Conservation (phyloP, 2,888 invertebrate species). For the Oligia strigilis region DNA sequence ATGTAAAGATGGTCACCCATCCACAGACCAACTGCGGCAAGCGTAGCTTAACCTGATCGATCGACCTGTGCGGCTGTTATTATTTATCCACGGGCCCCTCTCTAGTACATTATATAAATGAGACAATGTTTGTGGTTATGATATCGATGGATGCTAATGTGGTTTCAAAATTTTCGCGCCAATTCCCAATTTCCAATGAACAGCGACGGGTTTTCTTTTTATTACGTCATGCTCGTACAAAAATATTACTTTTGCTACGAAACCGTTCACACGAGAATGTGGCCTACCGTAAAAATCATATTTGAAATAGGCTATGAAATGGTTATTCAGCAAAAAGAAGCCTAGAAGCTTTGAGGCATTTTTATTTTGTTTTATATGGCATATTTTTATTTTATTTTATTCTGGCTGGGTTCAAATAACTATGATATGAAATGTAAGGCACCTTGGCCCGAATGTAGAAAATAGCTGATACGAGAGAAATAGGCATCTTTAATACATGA, state of each 20-base stretch:
- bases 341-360: slow-evolving; percentile 50
- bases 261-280: slow-evolving; percentile 64
- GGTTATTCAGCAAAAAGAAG: slow-evolving; percentile 67
- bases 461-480: background rate
- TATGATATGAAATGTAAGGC: slow-evolving; percentile 16
- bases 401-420: slow-evolving; percentile 19
- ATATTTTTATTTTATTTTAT: slow-evolving; percentile 35
- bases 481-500: background rate
- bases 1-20: too few relatives aligned
- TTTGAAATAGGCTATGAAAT: slow-evolving; percentile 68
- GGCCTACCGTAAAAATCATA: slow-evolving; percentile 68
- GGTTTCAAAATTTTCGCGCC: background rate
- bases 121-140: background rate
- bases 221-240: slow-evolving; percentile 30
- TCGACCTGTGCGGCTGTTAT: too few relatives aligned
- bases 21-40: too few relatives aligned
- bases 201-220: slow-evolving; percentile 34
- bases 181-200: slow-evolving; percentile 27
- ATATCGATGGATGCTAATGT: background rate
- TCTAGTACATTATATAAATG: background rate
- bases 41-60: too few relatives aligned
- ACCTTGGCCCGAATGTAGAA: background rate
- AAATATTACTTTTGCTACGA: slow-evolving; percentile 57
- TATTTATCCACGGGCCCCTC: too few relatives aligned
- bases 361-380: slow-evolving; percentile 53